These are phyloP conservation scores for Diachasmimorpha longicaudata DNA, from an alignment of 1,140 invertebrate genomes.

Conservation along the genomic window DNA sequence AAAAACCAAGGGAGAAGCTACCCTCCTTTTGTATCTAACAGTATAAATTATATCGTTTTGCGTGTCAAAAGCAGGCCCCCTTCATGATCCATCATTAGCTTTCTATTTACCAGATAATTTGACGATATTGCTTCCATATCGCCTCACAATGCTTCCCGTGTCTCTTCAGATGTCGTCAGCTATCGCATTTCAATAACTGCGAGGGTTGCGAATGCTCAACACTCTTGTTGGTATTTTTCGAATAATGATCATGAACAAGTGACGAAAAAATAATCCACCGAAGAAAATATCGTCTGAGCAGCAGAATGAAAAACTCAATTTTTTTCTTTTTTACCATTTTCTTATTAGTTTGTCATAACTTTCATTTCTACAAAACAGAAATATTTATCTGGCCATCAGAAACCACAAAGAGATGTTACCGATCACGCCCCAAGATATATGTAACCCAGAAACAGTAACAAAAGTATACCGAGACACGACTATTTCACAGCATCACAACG, in stretches of 20 bases:
- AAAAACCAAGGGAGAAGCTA: conserved; percentile 48
- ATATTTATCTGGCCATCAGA: neutral
- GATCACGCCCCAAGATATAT: neutral
- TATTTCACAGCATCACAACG: conserved; percentile 11
- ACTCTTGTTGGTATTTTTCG: too few species aligned
- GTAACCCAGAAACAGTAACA: neutral
- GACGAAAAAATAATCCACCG: too few species aligned
- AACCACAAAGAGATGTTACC: neutral
- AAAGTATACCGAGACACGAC: neutral
- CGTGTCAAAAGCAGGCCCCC: conserved; percentile 58
- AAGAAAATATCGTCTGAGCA: neutral
- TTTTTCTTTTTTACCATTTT: neutral
- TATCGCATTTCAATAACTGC: too few species aligned
- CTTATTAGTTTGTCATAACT: too few species aligned
- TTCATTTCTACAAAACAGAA: neutral
- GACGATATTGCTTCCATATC: conserved; percentile 48
- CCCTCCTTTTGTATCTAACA: conserved; percentile 52
- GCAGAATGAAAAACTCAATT: neutral
- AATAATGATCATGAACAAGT: too few species aligned
- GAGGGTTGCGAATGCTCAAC: too few species aligned
- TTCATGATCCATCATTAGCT: conserved; percentile 63
- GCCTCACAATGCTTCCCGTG: neutral
- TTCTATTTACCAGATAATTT: conserved; percentile 60
- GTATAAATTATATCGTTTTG: conserved; percentile 62
- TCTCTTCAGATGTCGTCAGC: neutral